Evolutionary conservation across 2,888 invertebrate genomes (phyloP), one percentile per base, ranked within the genome.

Genomic region (Callyntrura guangdongensis): DNA sequence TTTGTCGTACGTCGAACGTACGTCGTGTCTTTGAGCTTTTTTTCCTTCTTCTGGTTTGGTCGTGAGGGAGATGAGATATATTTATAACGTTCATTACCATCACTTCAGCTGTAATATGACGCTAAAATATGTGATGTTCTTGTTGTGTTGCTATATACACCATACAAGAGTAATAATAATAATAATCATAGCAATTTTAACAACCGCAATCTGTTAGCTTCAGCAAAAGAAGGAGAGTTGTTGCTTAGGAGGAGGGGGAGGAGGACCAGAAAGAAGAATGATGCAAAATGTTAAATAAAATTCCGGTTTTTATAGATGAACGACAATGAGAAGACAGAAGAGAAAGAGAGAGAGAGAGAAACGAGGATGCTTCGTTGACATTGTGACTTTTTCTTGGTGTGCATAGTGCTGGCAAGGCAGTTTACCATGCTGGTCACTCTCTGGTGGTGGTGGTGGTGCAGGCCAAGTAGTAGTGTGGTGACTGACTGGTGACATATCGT

Each of bases 31-130:
- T n/a, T 61, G 61, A n/a, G 17, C 17, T 61, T n/a, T 61, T 8
- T 61, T 20, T 61, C 17, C 20, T 3, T 64, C 22, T 6, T 64
- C 11, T 64, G 64, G 20, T 25, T 12, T 36, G 4, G 1, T 72
- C 74, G 74, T 74, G 74, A 49, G 74, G 20, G 74, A 74, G 49
- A 74, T 74, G 74, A 74, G 74, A 74, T 74, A n/a, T 79, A 59
- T 79, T 79, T 59, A 79, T 79, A 79, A 56, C 79, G 25, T 53
- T 79, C 79, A 79, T 79, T 79, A 79, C 22, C 79, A 56, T 79
- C 79, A 79, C 79, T 79, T n/a, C 59, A 53, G 6, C 56, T 36
- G 53, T 79, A 79, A 56, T 56, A 56, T n/a, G 79, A 79, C n/a
- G n/a, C 79, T 79, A 17, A 79, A 79, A 56, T 79, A 79, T 74